Base-by-base conservation (phyloP, 2,797 vertebrate genomes). In the Salarias fasciatus region DNA sequence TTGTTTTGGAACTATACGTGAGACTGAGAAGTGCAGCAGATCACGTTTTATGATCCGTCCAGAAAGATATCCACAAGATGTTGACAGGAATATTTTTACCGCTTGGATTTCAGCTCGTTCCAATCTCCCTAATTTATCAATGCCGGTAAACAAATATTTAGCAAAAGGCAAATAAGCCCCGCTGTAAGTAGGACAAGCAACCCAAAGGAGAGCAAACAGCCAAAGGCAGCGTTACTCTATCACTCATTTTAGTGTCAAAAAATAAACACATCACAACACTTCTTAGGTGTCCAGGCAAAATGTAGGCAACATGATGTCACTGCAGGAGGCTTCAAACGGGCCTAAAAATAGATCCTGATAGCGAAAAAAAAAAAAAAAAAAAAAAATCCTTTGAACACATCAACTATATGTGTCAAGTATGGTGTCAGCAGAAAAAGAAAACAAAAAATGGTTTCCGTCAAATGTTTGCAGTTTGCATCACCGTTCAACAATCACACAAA, bases 401-500 rank as follows among this genome's bases (percentile, higher is more conserved):
- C 40, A 46, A 42, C 40, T 15, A 38, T n/a, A 11, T 64, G 58
- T 18, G 12, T 62, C 52, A 66, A 53, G 18, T 53, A 46, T 54
- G 8, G 30, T 37, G 61, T 59, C 57, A 66, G 41, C 41, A 69
- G 65, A 55, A 54, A 69, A 71, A 49, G n/a, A 47, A 40, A 59
- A 18, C 62, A 6, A 38, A 8, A 11, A 38, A 11, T 24, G 18
- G 18, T 24, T 24, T 24, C 18, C 18, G 40, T 50, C 41, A 18
- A 1, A 29, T 65, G 12, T 60, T 43, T 63, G 72, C 50, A 12
- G 15, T 64, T 53, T 59, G 60, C 48, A 45, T 58, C 53, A 42
- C 29, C 8, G 41, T 75, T 61, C 42, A 11, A 42, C 38, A 43
- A 41, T 33, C 41, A 9, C 28, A 54, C 13, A 6, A 8, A 29